Evolutionary conservation across 2,113 vertebrate genomes (phyloP), one percentile per base, ranked within the genome.

Genomic region (Embiotoca jacksoni): DNA sequence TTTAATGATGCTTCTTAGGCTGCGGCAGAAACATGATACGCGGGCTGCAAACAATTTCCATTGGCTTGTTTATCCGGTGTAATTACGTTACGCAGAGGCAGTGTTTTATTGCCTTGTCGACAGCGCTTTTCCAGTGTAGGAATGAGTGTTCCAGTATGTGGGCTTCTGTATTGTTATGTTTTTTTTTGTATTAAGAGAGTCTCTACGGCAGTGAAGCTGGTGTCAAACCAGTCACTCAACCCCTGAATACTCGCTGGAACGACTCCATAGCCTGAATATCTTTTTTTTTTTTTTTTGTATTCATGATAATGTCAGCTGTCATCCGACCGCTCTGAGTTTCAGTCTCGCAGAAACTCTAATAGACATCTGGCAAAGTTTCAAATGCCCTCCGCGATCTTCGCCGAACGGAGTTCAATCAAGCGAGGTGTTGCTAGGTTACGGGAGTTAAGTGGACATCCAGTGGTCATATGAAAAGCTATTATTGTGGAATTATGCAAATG

Each of bases 1-100:
- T 66, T 58, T 81, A 83, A 84, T 62, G 61, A 78, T 72, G 50
- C 41, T 59, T 80, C 59, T 66, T 60, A 75, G 35, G 14, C 3
- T 23, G 47, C 31, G 30, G 76, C 57, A 47, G 60, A 39, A 83
- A 59, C 77, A 73, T 62, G 77, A 80, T 65, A 78, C 39, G 60
- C 9, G 58, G 50, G 33, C 66, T 64, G 30, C 32, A 67, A 68
- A 72, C 35, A 52, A 49, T 75, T 79, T 76, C 54, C 35, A 30
- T 10, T 4, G 23, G 53, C 35, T 67, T 68, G 6, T 90, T 83
- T 81, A 85, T 61, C 59, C 75, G 57, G 0, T 49, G 58, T 82
- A 14, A 84, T 54, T 75, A 75, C 47, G 54, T 69, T 61, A 44
- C 70, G 55, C 77, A 44, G 41, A 62, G 11, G 5, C 13, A 36